Evolutionary conservation across 2,888 invertebrate species (phyloP), one percentile per base, ranked within the genome.

Genomic region (Aphodius sticticus): DNA sequence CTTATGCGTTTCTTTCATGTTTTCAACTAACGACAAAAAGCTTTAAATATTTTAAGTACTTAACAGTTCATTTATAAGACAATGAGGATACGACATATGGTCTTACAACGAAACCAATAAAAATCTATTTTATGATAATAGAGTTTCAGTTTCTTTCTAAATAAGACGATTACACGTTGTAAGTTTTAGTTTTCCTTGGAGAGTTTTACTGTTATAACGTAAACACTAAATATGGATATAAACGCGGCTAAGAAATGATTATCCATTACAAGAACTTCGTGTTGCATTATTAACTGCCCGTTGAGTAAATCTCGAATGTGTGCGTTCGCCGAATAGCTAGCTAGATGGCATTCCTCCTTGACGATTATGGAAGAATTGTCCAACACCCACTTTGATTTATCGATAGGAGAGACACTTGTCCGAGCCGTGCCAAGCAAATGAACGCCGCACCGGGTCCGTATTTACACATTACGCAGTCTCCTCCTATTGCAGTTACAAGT

Each of bases 351-450:
- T 53, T 53, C 53, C 53, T 53, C 7, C 9, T 53, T 53, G 53
- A 53, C 53, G 53, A 53, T 53, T 53, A 53, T 53, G 53, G 53
- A 53, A 53, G 53, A 53, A 53, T 53, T 53, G 53, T 53, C 53
- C 9, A 53, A 53, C 53, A 53, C 53, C 53, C 53, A 53, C 53
- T 53, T 53, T 53, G 53, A 53, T 53, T 53, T 53, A 53, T 53
- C 53, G 53, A 53, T 53, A 53, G 53, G 53, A 53, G 53, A 53
- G 53, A 53, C 53, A 53, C 53, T 53, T 53, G 53, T 53, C 53
- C 53, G 53, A 53, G 53, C 53, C 53, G 53, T 53, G 53, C 9
- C 53, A 53, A 53, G 53, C 53, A 53, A 53, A 53, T 53, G 53
- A 53, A 53, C 53, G 6, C 53, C 53, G 53, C 53, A 53, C 53